These are phyloP conservation scores for Drosophila lacertosa DNA, from an alignment of 1,140 invertebrate species.

Conservation along the genomic window DNA sequence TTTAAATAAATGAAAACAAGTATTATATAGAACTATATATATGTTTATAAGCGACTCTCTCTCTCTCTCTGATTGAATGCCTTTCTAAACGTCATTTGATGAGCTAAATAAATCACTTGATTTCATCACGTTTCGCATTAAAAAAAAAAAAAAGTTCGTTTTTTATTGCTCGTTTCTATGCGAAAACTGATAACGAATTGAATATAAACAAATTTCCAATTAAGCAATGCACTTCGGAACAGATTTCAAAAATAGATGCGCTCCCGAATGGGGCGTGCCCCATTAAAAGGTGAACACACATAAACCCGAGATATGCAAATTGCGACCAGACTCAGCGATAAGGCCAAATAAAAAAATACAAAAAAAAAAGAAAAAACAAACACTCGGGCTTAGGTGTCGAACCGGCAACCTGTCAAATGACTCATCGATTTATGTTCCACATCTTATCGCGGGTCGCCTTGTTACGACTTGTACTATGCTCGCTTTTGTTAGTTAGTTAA, in stretches of 20 bases:
- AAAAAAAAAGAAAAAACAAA: no score
- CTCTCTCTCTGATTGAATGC: not conserved
- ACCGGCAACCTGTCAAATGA: slow-evolving; percentile 47
- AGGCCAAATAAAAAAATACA: slow-evolving; percentile 21
- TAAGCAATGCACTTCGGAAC: slow-evolving; percentile 23
- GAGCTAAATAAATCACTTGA: slow-evolving; percentile 30
- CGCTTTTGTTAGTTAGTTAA: slow-evolving; percentile 31
- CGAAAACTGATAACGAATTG: slow-evolving; percentile 25
- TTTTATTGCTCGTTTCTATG: slow-evolving; percentile 1
- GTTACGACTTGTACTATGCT: slow-evolving; percentile 27
- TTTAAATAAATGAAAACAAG: no score
- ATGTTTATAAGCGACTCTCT: no score
- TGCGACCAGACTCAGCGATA: not conserved
- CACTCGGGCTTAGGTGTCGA: slow-evolving; percentile 14
- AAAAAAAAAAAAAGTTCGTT: not conserved
- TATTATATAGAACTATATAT: no score
- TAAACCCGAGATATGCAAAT: slow-evolving; percentile 33
- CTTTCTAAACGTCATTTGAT: slow-evolving; percentile 21
- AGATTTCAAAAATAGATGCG: slow-evolving; percentile 19
- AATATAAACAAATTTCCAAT: slow-evolving; percentile 18
- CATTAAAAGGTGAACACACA: slow-evolving; percentile 5
- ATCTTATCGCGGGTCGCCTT: slow-evolving; percentile 27
- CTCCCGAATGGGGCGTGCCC: not conserved
- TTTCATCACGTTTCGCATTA: slow-evolving; percentile 37
- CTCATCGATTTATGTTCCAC: slow-evolving; percentile 46